phyloP scores from a whole-genome alignment of 1,140 invertebrate species.

The Helicoverpa zea region DNA sequence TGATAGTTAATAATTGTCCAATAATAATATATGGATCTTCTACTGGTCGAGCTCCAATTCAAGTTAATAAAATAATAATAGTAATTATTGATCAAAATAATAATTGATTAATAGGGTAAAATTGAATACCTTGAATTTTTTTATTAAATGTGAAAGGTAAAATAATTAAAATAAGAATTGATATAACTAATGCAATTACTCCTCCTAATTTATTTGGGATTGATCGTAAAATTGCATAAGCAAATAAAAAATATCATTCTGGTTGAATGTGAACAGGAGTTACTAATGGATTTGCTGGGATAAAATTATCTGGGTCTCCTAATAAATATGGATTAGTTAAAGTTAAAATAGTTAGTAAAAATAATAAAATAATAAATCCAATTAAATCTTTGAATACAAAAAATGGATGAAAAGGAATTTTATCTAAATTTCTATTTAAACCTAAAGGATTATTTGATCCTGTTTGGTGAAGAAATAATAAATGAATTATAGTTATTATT shows the following conservation, averaged over 20 bases:
- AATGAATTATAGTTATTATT: too few species aligned
- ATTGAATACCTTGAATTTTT: too few species aligned
- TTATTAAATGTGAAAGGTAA: too few species aligned
- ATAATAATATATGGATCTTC: too few species aligned
- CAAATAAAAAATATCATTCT: conserved; percentile 93
- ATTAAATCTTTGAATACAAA: conserved; percentile 88
- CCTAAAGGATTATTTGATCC: conserved; percentile 87
- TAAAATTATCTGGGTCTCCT: conserved; percentile 91
- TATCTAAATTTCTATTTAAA: conserved; percentile 86
- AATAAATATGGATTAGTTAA: conserved; percentile 88
- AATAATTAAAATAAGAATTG: conserved; percentile 45
- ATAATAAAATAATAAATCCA: conserved; percentile 87
- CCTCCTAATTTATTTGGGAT: conserved; percentile 92
- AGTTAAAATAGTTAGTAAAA: conserved; percentile 81
- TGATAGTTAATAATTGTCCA: too few species aligned
- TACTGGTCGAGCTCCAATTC: too few species aligned
- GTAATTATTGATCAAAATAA: too few species aligned
- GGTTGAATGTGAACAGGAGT: conserved; percentile 92
- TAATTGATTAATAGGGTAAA: too few species aligned
- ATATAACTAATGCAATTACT: conserved; percentile 85
- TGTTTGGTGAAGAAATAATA: too few species aligned
- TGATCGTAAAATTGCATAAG: conserved; percentile 91
- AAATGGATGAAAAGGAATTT: too few species aligned
- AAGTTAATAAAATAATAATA: too few species aligned
- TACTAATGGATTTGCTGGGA: conserved; percentile 89